Evolutionary conservation across 2,888 invertebrate genomes (phyloP), one percentile per base, ranked within the genome.

Genomic region (Incurvaria masculella): DNA sequence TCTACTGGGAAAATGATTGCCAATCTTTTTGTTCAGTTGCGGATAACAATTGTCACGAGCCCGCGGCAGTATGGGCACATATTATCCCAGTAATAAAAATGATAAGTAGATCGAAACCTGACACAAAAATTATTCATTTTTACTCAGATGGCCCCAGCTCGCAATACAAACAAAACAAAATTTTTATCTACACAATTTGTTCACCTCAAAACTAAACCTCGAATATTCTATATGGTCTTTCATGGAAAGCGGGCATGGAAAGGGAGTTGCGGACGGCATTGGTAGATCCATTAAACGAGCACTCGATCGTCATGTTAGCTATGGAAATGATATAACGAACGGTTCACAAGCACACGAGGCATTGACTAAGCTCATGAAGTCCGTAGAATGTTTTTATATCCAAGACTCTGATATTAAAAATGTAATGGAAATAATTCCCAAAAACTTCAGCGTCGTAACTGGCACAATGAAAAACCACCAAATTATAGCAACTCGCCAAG

Each of bases 211-310:
- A 46, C 27, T 38, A 10, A 27, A 17, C 21, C 21, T 46, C n/a
- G 14, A 42, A 20, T 49, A 23, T 21, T 21, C 46, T 10, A 46
- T 46, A 42, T 53, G 52, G 48, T 48, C 45, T 4, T 51, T 49
- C 26, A 21, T 41, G 8, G 44, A 51, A 48, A 42, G 43, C 26
- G 57, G 53, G 3, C 57, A 57, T 39, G 58, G 58, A 5, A 60
- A 59, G 42, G 46, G 56, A 46, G 52, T 56, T 19, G 57, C 56
- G 8, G 56, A 57, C 44, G 57, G 57, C 14, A 55, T 59, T 27
- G 58, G 56, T 4, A 56, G 58, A 23, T 17, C 53, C 19, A 48
- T 56, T n/a, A 59, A 59, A 52, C 49, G 59, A 39, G 42, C 47
- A 18, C 48, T 59, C 16, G 57, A 59, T 33, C 51, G 40, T 41